phyloP scores from a whole-genome alignment of 2,113 vertebrate species.

The Nematolebias whitei region DNA sequence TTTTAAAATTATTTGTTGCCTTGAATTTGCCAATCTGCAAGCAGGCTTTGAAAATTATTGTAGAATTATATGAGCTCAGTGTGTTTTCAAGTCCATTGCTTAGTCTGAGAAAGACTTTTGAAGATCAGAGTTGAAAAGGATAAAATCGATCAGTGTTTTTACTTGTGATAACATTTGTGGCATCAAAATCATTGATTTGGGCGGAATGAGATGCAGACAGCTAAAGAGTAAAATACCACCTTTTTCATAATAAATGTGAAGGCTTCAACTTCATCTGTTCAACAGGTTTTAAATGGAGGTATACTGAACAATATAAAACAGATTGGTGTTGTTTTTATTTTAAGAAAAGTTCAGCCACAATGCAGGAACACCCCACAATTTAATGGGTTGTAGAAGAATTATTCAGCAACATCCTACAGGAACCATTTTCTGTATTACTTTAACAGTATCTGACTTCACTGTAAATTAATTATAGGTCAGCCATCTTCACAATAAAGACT shows the following conservation, averaged over 20 bases:
- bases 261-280: background rate
- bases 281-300: background rate
- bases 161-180: background rate
- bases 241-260: background rate
- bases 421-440: too few species aligned
- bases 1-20: slow-evolving; percentile 6
- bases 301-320: background rate
- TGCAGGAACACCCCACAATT: background rate
- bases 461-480: too few species aligned
- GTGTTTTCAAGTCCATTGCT: slow-evolving; percentile 5
- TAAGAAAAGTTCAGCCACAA: too few species aligned
- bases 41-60: background rate
- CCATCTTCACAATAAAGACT: too few species aligned
- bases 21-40: background rate
- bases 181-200: background rate
- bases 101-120: background rate
- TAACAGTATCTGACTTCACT: too few species aligned
- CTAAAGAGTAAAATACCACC: too few species aligned
- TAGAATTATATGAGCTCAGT: background rate
- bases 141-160: background rate
- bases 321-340: too few species aligned
- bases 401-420: too few species aligned
- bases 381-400: background rate
- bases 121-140: background rate
- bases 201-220: background rate